Conservation (phyloP, 1,140 invertebrate species). For the Araneus ventricosus region DNA sequence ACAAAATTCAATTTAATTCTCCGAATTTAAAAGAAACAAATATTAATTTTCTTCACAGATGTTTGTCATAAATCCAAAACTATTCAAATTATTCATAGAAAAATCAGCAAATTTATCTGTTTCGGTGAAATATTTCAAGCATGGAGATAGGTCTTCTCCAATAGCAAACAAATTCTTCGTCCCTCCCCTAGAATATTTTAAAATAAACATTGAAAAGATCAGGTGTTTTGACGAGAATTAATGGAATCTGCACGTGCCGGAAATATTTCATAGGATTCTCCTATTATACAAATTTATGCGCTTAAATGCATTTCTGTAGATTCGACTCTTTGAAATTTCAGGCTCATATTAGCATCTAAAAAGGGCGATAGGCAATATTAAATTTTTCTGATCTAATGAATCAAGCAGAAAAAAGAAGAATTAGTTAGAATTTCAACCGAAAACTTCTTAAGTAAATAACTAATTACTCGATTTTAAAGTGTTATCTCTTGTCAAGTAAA, state of each 20-base stretch:
- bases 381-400: not conserved
- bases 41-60: too few species aligned
- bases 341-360: not conserved
- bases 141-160: not conserved
- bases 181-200: not conserved
- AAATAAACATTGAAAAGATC: not conserved
- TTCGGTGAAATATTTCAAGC: not conserved
- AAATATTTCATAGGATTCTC: constrained; percentile 6
- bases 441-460: not conserved
- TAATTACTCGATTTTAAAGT: not conserved
- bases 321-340: not conserved
- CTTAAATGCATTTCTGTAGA: constrained; percentile 1
- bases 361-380: not conserved
- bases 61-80: too few species aligned
- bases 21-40: too few species aligned
- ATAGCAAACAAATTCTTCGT: not conserved
- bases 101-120: too few species aligned
- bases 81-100: too few species aligned
- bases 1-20: too few species aligned
- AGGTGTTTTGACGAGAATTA: constrained; percentile 1
- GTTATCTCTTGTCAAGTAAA: too few species aligned
- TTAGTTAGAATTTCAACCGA: not conserved
- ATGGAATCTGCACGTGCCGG: not conserved
- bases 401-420: not conserved
- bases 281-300: constrained; percentile 11